phyloP scores from a whole-genome alignment of 2,797 vertebrate species.

The Corythornis leucogaster region DNA sequence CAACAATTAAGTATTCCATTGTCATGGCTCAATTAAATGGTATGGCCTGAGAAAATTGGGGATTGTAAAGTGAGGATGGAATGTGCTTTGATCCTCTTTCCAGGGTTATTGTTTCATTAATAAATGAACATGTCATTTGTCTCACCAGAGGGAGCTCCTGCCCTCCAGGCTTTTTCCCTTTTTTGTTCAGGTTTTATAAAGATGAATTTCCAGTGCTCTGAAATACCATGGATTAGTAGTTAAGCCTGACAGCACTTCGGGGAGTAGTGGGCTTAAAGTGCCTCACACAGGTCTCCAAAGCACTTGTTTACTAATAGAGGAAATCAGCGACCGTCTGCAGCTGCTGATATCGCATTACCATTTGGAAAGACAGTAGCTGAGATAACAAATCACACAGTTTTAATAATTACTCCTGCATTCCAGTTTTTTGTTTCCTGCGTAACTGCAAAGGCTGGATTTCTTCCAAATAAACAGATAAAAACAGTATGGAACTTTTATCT shows the following conservation, averaged over 20 bases:
- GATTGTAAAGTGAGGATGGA: slow-evolving; percentile 92
- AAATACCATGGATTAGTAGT: slow-evolving; percentile 89
- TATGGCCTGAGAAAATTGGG: slow-evolving; percentile 91
- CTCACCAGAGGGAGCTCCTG: slow-evolving; percentile 88
- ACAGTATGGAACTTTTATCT: slow-evolving; percentile 89
- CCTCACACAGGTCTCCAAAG: slow-evolving; percentile 88
- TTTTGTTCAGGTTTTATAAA: slow-evolving; percentile 91
- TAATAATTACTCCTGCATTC: slow-evolving; percentile 88
- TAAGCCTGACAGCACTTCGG: slow-evolving; percentile 90
- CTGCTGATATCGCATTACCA: slow-evolving; percentile 88
- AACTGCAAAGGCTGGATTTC: slow-evolving; percentile 84
- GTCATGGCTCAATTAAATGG: slow-evolving; percentile 88
- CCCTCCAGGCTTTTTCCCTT: slow-evolving; percentile 85
- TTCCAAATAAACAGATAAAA: slow-evolving; percentile 89
- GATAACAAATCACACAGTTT: slow-evolving; percentile 88
- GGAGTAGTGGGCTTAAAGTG: slow-evolving; percentile 87
- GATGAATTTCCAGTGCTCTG: slow-evolving; percentile 90
- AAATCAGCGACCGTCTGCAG: slow-evolving; percentile 85
- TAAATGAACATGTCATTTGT: slow-evolving; percentile 96
- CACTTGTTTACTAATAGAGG: slow-evolving; percentile 89
- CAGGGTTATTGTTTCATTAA: slow-evolving; percentile 95
- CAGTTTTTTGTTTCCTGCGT: slow-evolving; percentile 83
- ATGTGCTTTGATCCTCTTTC: slow-evolving; percentile 97
- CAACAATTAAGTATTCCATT: slow-evolving; percentile 87
- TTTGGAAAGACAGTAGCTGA: slow-evolving; percentile 87